phyloP scores from a whole-genome alignment of 1,140 invertebrate species.

The Zeugodacus cucurbitae region DNA sequence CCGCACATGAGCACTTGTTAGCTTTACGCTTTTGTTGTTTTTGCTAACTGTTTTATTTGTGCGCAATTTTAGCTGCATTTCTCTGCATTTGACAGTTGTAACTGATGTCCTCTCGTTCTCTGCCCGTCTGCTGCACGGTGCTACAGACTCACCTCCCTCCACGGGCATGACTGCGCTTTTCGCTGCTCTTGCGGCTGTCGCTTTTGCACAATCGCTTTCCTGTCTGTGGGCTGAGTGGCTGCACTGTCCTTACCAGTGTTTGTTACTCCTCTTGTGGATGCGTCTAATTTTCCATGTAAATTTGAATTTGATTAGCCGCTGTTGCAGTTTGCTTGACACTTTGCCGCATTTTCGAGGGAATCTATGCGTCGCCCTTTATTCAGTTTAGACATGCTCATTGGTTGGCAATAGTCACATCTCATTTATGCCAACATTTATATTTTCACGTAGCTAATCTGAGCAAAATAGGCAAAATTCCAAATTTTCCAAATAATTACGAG shows the following conservation, averaged over 20 bases:
- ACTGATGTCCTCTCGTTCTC: background rate
- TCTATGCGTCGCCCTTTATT: background rate
- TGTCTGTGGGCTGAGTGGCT: background rate
- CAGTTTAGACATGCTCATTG: background rate
- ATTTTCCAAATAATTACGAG: too few species aligned
- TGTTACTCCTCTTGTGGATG: background rate
- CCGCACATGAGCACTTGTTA: background rate
- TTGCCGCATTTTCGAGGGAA: background rate
- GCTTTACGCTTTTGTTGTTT: background rate
- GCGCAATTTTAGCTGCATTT: slow-evolving; percentile 7
- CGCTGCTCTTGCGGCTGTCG: background rate
- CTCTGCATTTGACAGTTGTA: background rate
- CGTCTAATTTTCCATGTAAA: slow-evolving; percentile 33
- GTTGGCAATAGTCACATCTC: background rate
- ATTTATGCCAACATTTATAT: too few species aligned
- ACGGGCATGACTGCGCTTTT: background rate
- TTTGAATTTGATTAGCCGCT: slow-evolving; percentile 28
- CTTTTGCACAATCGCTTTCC: background rate
- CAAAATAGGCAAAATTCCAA: too few species aligned
- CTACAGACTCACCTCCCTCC: background rate
- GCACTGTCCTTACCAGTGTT: background rate
- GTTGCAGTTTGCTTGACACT: background rate
- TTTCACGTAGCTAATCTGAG: too few species aligned
- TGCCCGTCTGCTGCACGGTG: background rate
- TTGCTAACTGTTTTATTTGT: background rate